Evolutionary conservation across 2,888 invertebrate genomes (phyloP), one percentile per base, ranked within the genome.

Genomic region (Helobdella robusta): DNA sequence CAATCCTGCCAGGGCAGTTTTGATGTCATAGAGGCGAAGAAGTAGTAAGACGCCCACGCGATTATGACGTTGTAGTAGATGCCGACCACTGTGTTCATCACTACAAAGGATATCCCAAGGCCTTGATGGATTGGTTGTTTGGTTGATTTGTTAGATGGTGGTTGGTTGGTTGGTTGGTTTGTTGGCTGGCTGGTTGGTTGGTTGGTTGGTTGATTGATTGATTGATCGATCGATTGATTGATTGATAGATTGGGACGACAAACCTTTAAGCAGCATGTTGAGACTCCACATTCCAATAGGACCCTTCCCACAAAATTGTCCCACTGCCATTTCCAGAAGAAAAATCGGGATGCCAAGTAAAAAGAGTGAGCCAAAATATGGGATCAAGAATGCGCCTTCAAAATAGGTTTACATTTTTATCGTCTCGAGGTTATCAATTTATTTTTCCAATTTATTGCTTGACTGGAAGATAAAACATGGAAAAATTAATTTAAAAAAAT

Each of bases 51-150:
- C 18, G 74, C 74, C 70, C 78, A 77, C 5, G 77, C 72, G 32
- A 80, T 76, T 66, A 80, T 73, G n/a, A 80, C 77, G 70, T 79
- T 79, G 69, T 80, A 80, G 68, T 79, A 80, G 64, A 79, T 67
- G n/a, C 74, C 75, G 34, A 78, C 74, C 46, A 79, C 54, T 70
- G 73, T 73, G 35, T 75, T 75, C 28, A 2, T 75, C 72, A 28
- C 30, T 15, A 61, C 18, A 20, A 18, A 20, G 15, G 48, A n/a
- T 3, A 20, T 25, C 3, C 61, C 61, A 8, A 61, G 32, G 11
- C 61, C 61, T 61, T 20, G 48, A 20, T 46, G 48, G 48, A 46
- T 46, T 8, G 23, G 23, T n/a, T 46, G n/a, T 20, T 46, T 46
- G n/a, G 48, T 46, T n/a, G 8, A 46, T 46, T 8, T 8, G 48